These are phyloP conservation scores for Charanyca ferruginea DNA, from an alignment of 2,888 invertebrate genomes.

Conservation along the genomic window DNA sequence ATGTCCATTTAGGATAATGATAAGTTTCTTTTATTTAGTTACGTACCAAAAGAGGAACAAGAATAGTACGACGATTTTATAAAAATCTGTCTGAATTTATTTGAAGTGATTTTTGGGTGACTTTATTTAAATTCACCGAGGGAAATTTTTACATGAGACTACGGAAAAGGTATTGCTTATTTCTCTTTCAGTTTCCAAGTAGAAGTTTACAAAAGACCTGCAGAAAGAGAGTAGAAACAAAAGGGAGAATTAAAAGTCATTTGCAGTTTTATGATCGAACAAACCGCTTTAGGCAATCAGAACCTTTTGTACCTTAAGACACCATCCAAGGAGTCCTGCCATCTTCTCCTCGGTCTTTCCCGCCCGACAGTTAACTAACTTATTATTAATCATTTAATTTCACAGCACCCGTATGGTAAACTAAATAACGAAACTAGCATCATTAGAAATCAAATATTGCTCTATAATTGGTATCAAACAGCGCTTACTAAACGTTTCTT, in stretches of 20 bases:
- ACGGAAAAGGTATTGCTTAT: neutral
- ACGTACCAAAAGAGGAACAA: neutral
- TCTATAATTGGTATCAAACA: slow-evolving; percentile 50
- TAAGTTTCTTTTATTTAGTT: neutral
- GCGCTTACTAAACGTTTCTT: slow-evolving; percentile 39
- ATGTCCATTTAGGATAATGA: neutral
- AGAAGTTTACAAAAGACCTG: neutral
- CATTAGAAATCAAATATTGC: slow-evolving; percentile 36
- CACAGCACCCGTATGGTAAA: neutral
- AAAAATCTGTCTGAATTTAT: neutral
- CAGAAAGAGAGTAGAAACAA: neutral
- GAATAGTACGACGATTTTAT: neutral
- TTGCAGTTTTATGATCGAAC: slow-evolving; percentile 1
- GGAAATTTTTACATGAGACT: too few species aligned
- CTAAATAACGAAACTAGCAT: neutral
- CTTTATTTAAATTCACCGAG: too few species aligned
- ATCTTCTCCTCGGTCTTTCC: too few species aligned
- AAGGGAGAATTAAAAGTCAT: neutral
- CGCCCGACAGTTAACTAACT: too few species aligned
- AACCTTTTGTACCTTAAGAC: slow-evolving; percentile 1
- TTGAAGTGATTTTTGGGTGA: neutral
- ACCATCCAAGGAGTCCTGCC: too few species aligned
- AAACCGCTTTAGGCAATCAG: neutral
- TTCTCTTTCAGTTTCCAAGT: too few species aligned
- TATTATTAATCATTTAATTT: slow-evolving; percentile 12